Evolutionary conservation across 1,140 invertebrate species (phyloP).

Genomic region (Cardiocondyla obscurior): DNA sequence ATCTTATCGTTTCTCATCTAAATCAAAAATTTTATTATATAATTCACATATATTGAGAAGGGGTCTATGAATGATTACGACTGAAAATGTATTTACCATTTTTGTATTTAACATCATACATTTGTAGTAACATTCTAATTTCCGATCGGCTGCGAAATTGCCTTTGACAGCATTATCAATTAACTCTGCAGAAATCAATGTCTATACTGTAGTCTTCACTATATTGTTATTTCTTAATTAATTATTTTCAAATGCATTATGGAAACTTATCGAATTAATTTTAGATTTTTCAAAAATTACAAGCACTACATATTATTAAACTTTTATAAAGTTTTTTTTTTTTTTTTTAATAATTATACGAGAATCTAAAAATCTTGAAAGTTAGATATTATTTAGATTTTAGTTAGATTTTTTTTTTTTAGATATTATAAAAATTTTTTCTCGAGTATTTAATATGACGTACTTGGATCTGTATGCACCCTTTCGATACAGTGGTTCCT

Average conservation of each 20-base stretch:
- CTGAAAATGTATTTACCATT: constrained; percentile 53
- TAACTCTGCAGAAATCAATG: constrained; percentile 50
- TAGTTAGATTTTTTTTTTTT: too few species aligned
- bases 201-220: neutral
- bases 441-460: neutral
- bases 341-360: neutral
- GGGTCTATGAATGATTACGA: neutral
- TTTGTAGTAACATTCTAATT: constrained; percentile 63
- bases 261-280: neutral
- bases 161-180: constrained; percentile 46
- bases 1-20: constrained; percentile 58
- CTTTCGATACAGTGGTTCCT: constrained; percentile 48
- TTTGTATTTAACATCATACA: constrained; percentile 67
- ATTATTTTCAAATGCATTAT: neutral
- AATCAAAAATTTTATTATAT: neutral
- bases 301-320: neutral
- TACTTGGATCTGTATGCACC: constrained; percentile 2
- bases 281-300: neutral
- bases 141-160: constrained; percentile 60
- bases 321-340: too few species aligned
- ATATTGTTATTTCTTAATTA: neutral
- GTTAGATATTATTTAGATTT: too few species aligned
- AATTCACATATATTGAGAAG: neutral
- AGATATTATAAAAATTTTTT: too few species aligned
- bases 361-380: neutral